Percentiles rank a stretch among this genome's conserved stretches.
These are phyloP conservation scores for Drosophila repletoides DNA, from an alignment of 1,140 invertebrate species.

Conservation along the genomic window DNA sequence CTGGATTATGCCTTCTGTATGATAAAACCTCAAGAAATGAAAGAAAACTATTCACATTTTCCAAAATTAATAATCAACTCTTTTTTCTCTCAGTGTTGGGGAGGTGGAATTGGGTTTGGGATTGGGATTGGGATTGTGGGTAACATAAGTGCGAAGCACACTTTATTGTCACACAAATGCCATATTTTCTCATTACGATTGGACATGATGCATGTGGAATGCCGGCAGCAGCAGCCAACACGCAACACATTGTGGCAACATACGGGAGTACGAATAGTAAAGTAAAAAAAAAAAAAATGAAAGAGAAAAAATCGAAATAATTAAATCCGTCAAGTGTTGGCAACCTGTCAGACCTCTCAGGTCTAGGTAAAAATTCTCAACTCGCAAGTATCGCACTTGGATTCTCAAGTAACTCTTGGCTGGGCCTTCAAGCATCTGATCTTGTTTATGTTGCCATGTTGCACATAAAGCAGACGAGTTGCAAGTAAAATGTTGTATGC, in stretches of 20 bases:
- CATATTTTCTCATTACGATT: conserved; percentile 83
- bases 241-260: conserved; percentile 48
- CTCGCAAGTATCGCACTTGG: conserved; percentile 24
- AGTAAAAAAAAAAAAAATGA: not conserved
- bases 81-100: too few relatives aligned
- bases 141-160: conserved; percentile 82
- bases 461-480: conserved; percentile 76
- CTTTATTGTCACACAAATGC: conserved; percentile 82
- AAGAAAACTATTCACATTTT: too few relatives aligned
- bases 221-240: conserved; percentile 50
- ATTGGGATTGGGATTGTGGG: conserved; percentile 34
- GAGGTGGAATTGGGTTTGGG: too few relatives aligned
- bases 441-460: conserved; percentile 77
- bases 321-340: conserved; percentile 82
- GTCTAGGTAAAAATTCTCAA: not conserved
- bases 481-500: conserved; percentile 34
- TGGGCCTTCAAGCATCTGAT: conserved; percentile 52
- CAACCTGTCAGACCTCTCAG: conserved; percentile 47
- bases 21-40: too few relatives aligned
- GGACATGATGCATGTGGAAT: conserved; percentile 82
- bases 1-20: too few relatives aligned
- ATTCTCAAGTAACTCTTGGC: conserved; percentile 18
- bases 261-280: too few relatives aligned
- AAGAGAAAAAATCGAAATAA: conserved; percentile 72
- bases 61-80: too few relatives aligned